Conservation (phyloP, 2,797 vertebrate genomes). For the Squalus acanthias region DNA sequence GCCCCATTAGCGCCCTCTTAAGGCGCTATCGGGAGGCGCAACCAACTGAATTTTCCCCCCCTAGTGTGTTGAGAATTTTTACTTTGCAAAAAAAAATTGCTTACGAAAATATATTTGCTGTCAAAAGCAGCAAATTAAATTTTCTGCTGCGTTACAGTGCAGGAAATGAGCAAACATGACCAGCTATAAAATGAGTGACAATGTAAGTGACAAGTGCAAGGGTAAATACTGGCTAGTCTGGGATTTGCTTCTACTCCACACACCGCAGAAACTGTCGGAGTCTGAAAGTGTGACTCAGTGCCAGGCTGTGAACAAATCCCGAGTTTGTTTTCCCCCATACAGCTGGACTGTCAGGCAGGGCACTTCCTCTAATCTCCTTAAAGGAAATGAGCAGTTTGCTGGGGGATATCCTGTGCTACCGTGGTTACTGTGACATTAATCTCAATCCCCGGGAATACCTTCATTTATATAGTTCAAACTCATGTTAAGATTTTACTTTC, state of each 20-base stretch:
- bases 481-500: background rate
- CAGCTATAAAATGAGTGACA: background rate
- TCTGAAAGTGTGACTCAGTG: background rate
- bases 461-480: background rate
- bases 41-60: no score
- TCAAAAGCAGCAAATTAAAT: background rate
- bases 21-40: no score
- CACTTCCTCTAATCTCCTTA: slow-evolving; percentile 79
- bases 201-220: background rate
- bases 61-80: background rate
- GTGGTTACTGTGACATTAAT: slow-evolving; percentile 42
- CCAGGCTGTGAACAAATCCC: slow-evolving; percentile 1
- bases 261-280: background rate
- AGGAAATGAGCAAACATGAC: background rate
- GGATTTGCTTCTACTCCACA: background rate
- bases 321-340: slow-evolving; percentile 2
- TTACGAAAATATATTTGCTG: background rate
- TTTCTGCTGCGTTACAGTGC: background rate
- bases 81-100: background rate
- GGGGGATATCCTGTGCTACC: slow-evolving; percentile 73
- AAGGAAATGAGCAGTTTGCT: slow-evolving; percentile 67
- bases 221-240: background rate
- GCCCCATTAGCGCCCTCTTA: no score
- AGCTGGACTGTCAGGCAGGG: slow-evolving; percentile 53
- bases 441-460: background rate